Evolutionary conservation across 2,113 vertebrate species (phyloP).

Genomic region (Casuarius casuarius): DNA sequence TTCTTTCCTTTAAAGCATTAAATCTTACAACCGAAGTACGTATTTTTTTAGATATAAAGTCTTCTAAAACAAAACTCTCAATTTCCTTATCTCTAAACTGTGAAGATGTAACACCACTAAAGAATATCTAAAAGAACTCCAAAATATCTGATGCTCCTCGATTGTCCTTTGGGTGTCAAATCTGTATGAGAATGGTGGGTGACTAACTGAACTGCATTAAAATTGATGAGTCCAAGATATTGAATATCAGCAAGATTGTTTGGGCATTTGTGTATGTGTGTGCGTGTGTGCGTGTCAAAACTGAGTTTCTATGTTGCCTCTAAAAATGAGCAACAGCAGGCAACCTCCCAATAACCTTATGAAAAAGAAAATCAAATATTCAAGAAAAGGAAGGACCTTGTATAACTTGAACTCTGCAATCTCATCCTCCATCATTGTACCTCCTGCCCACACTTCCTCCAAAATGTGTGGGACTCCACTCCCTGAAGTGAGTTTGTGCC

Average conservation of each 20-base stretch:
- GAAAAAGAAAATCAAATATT: background rate
- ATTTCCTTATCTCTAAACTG: background rate
- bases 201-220: background rate
- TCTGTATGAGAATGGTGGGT: background rate
- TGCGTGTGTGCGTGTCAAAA: background rate
- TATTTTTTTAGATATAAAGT: background rate
- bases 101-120: background rate
- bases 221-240: background rate
- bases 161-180: accelerated
- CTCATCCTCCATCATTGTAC: background rate
- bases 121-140: background rate
- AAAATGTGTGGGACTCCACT: background rate
- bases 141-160: background rate
- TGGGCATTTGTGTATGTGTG: background rate
- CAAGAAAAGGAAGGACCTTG: background rate
- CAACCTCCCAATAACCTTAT: background rate
- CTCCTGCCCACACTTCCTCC: background rate
- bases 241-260: background rate
- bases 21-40: background rate
- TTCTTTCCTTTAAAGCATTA: background rate
- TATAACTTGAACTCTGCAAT: background rate
- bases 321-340: background rate
- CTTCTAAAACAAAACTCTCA: background rate
- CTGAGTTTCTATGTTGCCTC: background rate
- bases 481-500: background rate